Evolutionary conservation across 2,888 invertebrate species (phyloP).

Genomic region (Bembecia ichneumoniformis): DNA sequence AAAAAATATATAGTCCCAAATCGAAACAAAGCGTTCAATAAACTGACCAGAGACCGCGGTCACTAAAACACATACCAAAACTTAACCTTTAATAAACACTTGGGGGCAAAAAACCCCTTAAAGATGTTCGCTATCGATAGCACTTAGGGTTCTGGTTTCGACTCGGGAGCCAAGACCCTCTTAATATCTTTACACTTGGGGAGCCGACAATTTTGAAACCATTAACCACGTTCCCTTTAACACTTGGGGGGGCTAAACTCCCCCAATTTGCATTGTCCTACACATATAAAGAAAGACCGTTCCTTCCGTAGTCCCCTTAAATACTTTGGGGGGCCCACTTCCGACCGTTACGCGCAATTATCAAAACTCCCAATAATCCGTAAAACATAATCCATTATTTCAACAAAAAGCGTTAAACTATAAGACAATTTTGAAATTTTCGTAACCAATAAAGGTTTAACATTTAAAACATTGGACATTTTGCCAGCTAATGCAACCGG

Average conservation of each 20-base stretch:
- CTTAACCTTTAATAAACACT: too few species aligned
- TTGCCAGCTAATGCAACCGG: constrained; percentile 39
- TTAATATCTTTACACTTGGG: too few species aligned
- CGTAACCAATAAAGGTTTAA: background rate
- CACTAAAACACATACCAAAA: background rate
- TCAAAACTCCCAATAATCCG: too few species aligned
- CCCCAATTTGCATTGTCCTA: constrained; percentile 33
- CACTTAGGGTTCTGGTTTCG: constrained; percentile 2
- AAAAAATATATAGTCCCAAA: background rate
- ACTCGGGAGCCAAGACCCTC: too few species aligned
- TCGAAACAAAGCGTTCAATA: background rate
- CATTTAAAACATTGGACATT: background rate
- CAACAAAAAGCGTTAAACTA: background rate
- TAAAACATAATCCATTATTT: background rate
- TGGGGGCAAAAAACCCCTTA: constrained; percentile 18
- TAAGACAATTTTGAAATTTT: too few species aligned
- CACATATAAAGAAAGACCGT: constrained; percentile 43
- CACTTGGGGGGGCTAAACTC: constrained; percentile 26
- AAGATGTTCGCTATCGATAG: constrained; percentile 9
- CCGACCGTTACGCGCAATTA: too few species aligned
- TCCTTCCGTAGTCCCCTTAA: constrained; percentile 21
- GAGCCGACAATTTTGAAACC: too few species aligned
- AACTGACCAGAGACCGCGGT: constrained; percentile 13
- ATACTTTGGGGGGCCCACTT: too few species aligned
- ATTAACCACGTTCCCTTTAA: constrained; percentile 22